phyloP scores from a whole-genome alignment of 2,113 vertebrate genomes.

The Crotalus viridis region DNA sequence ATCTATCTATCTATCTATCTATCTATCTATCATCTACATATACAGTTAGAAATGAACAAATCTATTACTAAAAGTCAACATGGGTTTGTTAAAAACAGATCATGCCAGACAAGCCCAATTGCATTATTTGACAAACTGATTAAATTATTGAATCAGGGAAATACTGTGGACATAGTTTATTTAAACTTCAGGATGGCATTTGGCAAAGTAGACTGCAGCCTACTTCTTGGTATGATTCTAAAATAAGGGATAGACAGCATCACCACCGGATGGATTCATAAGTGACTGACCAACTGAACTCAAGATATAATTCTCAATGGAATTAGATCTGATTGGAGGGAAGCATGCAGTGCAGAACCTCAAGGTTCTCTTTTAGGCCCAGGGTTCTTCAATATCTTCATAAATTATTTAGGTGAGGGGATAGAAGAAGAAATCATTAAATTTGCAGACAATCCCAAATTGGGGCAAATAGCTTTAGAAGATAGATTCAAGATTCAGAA shows the following conservation, averaged over 20 bases:
- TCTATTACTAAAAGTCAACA: neutral
- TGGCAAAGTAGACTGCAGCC: neutral
- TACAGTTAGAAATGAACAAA: neutral
- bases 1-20: too few species aligned
- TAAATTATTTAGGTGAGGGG: neutral
- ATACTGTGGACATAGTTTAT: neutral
- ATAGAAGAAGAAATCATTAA: neutral
- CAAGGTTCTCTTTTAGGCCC: neutral
- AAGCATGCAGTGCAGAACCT: neutral
- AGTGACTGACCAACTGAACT: neutral
- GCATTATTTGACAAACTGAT: neutral
- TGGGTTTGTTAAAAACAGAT: neutral
- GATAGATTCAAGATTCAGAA: neutral
- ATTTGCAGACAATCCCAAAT: neutral
- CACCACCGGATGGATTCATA: neutral
- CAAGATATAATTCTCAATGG: neutral
- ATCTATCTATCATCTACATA: too few species aligned
- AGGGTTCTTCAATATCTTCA: neutral
- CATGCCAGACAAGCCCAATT: neutral
- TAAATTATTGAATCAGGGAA: neutral
- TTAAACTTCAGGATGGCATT: neutral
- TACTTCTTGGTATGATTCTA: neutral
- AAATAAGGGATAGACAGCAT: neutral
- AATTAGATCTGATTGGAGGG: neutral
- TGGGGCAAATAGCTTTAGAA: neutral